Percentiles rank a stretch among this genome's conserved stretches.
Conservation (phyloP, 2,888 invertebrate genomes). For the Nymphalis polychloros region DNA sequence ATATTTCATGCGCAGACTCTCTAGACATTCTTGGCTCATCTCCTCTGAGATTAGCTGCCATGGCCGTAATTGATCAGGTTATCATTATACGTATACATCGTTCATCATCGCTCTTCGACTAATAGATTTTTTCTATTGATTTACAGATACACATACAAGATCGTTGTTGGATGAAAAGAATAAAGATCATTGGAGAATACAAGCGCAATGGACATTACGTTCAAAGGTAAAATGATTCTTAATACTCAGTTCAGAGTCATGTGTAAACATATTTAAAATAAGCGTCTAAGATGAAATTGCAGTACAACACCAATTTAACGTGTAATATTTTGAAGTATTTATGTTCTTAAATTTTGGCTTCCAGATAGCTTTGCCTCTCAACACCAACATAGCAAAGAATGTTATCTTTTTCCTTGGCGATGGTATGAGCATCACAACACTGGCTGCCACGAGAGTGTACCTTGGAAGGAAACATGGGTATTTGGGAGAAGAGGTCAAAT, state of each 20-base stretch:
- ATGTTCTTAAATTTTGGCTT: constrained; percentile 23
- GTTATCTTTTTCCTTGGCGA: constrained; percentile 92
- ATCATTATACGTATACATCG: too few relatives aligned
- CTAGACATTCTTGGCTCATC: too few relatives aligned
- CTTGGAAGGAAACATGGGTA: constrained; percentile 83
- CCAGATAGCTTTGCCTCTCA: constrained; percentile 56
- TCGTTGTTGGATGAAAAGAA: constrained; percentile 63
- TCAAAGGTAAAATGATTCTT: constrained; percentile 53
- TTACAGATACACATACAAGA: constrained; percentile 47
- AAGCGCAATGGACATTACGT: constrained; percentile 69
- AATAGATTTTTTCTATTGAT: neutral
- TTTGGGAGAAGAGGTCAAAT: constrained; percentile 85
- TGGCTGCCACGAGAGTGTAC: constrained; percentile 88
- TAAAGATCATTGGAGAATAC: constrained; percentile 67
- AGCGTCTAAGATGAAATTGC: too few relatives aligned
- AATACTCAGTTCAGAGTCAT: neutral
- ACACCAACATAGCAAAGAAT: constrained; percentile 79
- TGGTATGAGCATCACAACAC: constrained; percentile 92
- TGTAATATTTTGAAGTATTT: too few relatives aligned
- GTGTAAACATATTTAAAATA: too few relatives aligned
- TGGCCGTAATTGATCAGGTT: too few relatives aligned
- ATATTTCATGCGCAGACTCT: too few relatives aligned
- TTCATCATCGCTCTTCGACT: too few relatives aligned
- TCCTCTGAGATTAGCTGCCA: too few relatives aligned
- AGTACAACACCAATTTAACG: too few relatives aligned